Conservation (phyloP, 2,888 invertebrate species). For the Amitus sp. region DNA sequence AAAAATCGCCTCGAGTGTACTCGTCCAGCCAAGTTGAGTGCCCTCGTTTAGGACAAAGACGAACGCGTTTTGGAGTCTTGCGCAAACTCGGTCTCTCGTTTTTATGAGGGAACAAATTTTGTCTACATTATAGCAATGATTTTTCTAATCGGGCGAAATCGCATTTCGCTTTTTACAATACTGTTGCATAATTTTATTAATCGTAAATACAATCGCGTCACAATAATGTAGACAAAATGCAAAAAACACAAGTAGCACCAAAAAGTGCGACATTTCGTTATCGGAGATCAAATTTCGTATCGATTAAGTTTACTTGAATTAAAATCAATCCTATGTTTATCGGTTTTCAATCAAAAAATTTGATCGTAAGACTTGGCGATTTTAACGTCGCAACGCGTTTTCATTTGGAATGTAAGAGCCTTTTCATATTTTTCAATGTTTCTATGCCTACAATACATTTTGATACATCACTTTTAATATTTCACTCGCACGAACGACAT, state of each 20-base stretch:
- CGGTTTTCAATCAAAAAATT: no score
- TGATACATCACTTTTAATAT: constrained; percentile 36
- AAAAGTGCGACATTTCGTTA: constrained; percentile 1
- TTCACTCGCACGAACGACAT: constrained; percentile 25
- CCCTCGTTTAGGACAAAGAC: constrained; percentile 9
- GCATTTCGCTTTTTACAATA: not conserved
- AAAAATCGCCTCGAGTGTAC: constrained; percentile 25
- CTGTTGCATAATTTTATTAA: constrained; percentile 3
- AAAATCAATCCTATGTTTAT: not conserved
- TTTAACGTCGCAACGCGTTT: not conserved
- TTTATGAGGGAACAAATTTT: not conserved
- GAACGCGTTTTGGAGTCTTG: constrained; percentile 31
- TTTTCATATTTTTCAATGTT: not conserved
- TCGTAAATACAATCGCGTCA: not conserved
- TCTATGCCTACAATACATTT: constrained; percentile 18
- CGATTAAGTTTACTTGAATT: constrained; percentile 4
- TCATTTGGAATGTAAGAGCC: constrained; percentile 1
- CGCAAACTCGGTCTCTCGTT: constrained; percentile 43
- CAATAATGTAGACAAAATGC: constrained; percentile 2
- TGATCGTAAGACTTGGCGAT: not conserved
- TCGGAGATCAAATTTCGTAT: constrained; percentile 7
- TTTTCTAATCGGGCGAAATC: not conserved
- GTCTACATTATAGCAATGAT: constrained; percentile 4
- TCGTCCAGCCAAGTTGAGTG: constrained; percentile 27
- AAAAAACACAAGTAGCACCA: constrained; percentile 5